Conservation (phyloP, 1,140 invertebrate genomes). For the Diploscapter pachys region DNA sequence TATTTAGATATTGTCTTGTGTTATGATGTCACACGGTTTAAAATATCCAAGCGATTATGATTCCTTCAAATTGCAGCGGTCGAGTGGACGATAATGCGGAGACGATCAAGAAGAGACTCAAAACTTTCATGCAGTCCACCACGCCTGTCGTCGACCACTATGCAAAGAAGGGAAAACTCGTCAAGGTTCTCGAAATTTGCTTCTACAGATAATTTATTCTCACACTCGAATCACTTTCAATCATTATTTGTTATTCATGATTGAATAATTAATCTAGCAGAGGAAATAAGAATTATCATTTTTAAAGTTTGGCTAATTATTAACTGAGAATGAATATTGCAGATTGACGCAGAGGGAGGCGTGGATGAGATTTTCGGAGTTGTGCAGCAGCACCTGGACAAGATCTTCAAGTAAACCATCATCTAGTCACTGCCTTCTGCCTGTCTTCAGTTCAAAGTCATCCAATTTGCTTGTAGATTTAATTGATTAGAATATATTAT, state of each 20-base stretch:
- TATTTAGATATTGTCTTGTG: too few relatives aligned
- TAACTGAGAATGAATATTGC: constrained; percentile 21
- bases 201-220: neutral
- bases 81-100: constrained; percentile 93
- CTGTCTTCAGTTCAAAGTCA: too few relatives aligned
- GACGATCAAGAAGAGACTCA: constrained; percentile 86
- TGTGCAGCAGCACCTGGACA: constrained; percentile 61
- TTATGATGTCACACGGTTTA: too few relatives aligned
- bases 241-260: neutral
- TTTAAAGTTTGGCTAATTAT: too few relatives aligned
- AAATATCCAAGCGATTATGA: neutral
- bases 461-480: too few relatives aligned
- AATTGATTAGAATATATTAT: too few relatives aligned
- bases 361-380: constrained; percentile 62
- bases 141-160: constrained; percentile 83
- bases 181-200: constrained; percentile 56
- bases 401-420: constrained; percentile 19
- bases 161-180: constrained; percentile 71
- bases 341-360: constrained; percentile 62
- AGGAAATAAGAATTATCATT: too few relatives aligned
- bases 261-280: neutral
- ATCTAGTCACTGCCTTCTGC: too few relatives aligned
- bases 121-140: constrained; percentile 87
- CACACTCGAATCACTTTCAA: neutral
- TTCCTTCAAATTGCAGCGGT: constrained; percentile 66